Percentiles rank a stretch among this genome's conserved stretches.
phyloP scores from a whole-genome alignment of 1,140 invertebrate genomes.

The Eupeodes corollae region DNA sequence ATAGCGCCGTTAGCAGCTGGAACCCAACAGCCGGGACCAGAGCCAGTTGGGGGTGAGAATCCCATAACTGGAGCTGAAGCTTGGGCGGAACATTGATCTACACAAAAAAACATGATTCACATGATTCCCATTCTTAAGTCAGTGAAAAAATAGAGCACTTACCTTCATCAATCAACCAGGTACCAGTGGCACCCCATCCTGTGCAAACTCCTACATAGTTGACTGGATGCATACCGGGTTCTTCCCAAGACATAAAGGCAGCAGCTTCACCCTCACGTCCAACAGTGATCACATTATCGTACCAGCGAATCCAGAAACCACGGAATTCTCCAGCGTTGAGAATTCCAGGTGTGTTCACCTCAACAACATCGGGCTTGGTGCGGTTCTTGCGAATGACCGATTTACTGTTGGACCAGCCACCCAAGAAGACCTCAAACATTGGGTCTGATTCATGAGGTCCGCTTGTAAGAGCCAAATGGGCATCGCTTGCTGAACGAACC shows the following conservation, averaged over 20 bases:
- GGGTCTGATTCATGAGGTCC: slow-evolving; percentile 54
- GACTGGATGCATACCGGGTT: slow-evolving; percentile 56
- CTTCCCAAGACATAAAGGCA: slow-evolving; percentile 57
- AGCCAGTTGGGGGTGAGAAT: slow-evolving; percentile 18
- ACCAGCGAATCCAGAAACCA: slow-evolving; percentile 74
- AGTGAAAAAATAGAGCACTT: slow-evolving; percentile 16
- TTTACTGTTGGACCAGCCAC: slow-evolving; percentile 72
- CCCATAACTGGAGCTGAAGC: slow-evolving; percentile 19
- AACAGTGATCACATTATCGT: slow-evolving; percentile 43
- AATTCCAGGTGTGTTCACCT: slow-evolving; percentile 57
- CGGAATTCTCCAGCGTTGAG: slow-evolving; percentile 57
- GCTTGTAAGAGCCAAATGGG: slow-evolving; percentile 62
- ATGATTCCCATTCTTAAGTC: slow-evolving; percentile 1
- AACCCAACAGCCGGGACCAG: slow-evolving; percentile 48
- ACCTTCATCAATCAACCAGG: slow-evolving; percentile 69
- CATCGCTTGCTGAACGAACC: slow-evolving; percentile 63
- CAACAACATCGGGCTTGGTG: slow-evolving; percentile 63
- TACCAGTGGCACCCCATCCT: slow-evolving; percentile 71
- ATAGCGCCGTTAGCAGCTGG: slow-evolving; percentile 50
- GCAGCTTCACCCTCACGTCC: slow-evolving; percentile 43
- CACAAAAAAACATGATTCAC: neutral
- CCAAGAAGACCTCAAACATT: slow-evolving; percentile 71
- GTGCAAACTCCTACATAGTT: slow-evolving; percentile 69
- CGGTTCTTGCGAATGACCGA: slow-evolving; percentile 71
- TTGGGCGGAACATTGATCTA: neutral